These are phyloP conservation scores for Lordiphosa collinella DNA, from an alignment of 1,140 invertebrate genomes.

Conservation along the genomic window DNA sequence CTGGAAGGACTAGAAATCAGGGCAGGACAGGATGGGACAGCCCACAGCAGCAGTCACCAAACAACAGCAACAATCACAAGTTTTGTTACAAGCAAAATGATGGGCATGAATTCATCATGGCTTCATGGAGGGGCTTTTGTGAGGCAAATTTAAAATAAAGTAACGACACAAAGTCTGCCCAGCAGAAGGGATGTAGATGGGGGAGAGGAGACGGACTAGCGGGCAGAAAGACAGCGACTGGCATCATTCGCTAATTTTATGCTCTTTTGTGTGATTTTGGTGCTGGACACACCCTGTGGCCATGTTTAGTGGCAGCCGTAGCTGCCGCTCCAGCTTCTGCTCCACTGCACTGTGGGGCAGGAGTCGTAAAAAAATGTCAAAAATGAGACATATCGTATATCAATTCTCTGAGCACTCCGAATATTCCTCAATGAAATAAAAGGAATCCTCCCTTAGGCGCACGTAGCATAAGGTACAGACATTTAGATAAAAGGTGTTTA, in stretches of 20 bases:
- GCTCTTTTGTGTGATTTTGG: constrained; percentile 75
- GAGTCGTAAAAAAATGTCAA: too few relatives aligned
- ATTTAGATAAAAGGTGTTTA: too few relatives aligned
- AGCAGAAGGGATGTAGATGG: constrained; percentile 8
- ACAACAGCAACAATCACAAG: constrained; percentile 64
- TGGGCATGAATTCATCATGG: constrained; percentile 73
- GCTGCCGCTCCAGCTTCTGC: not conserved
- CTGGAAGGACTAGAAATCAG: constrained; percentile 42
- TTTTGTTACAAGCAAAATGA: constrained; percentile 70
- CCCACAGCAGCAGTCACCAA: constrained; percentile 9
- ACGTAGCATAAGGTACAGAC: too few relatives aligned
- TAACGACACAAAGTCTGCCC: constrained; percentile 47
- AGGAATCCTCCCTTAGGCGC: too few relatives aligned
- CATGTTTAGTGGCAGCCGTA: constrained; percentile 58
- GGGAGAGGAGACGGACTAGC: not conserved
- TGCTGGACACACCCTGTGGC: constrained; percentile 69
- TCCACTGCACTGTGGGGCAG: not conserved
- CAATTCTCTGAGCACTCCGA: too few relatives aligned
- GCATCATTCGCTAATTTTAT: constrained; percentile 68
- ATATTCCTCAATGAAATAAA: too few relatives aligned
- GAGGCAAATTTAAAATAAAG: constrained; percentile 58
- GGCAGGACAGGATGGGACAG: constrained; percentile 22
- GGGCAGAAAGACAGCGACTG: constrained; percentile 2
- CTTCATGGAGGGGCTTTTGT: constrained; percentile 38
- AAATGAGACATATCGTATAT: too few relatives aligned